Evolutionary conservation across 2,888 invertebrate species (phyloP).

Genomic region (Oligia fasciuncula): DNA sequence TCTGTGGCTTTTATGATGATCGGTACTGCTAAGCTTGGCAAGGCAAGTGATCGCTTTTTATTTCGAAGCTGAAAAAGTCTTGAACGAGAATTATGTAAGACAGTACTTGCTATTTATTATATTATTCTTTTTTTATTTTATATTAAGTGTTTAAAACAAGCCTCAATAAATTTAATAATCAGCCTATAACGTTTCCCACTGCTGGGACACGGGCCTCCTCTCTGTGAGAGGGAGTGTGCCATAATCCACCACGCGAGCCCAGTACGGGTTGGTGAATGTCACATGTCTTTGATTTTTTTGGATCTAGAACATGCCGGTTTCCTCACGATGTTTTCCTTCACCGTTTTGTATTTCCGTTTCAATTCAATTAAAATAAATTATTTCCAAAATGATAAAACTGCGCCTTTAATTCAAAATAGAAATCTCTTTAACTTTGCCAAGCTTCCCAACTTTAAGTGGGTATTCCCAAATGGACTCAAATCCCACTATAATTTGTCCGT

Average conservation of each 20-base stretch:
- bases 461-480: slow-evolving; percentile 43
- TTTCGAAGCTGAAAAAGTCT: not conserved
- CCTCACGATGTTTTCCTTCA: no score
- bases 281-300: no score
- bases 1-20: not conserved
- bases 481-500: slow-evolving; percentile 55
- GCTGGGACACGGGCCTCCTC: no score
- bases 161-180: not conserved
- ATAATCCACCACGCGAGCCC: no score
- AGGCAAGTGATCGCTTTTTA: not conserved
- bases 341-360: not conserved
- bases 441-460: slow-evolving; percentile 14
- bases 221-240: no score
- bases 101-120: not conserved
- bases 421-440: slow-evolving; percentile 10
- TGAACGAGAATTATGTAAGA: not conserved
- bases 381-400: not conserved
- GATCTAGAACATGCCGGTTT: no score
- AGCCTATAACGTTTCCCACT: no score
- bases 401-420: slow-evolving; percentile 3
- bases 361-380: not conserved
- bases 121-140: no score
- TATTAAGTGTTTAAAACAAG: not conserved
- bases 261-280: no score
- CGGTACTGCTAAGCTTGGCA: not conserved